phyloP scores from a whole-genome alignment of 2,113 vertebrate species.

The Sminthopsis crassicaudata region DNA sequence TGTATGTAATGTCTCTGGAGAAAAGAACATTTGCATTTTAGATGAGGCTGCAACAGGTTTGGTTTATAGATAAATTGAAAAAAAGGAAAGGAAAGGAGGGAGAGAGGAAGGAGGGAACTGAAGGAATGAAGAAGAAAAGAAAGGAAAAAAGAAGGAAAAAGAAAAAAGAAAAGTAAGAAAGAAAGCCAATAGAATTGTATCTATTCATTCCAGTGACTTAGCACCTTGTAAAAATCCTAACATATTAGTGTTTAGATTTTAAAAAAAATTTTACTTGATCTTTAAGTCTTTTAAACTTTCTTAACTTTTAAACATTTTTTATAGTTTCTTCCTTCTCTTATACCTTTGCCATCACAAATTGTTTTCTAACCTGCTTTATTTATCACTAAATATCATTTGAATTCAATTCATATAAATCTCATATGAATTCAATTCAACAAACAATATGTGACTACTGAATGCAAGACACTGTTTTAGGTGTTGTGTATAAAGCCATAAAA shows the following conservation, averaged over 20 bases:
- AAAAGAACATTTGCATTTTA: constrained; percentile 7
- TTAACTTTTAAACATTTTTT: neutral
- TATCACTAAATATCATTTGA: neutral
- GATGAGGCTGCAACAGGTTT: neutral
- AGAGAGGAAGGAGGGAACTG: no score
- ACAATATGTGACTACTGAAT: neutral
- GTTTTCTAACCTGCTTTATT: neutral
- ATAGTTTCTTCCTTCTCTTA: neutral
- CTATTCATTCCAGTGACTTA: no score
- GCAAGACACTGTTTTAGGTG: neutral
- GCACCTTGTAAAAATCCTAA: no score
- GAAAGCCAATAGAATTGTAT: no score
- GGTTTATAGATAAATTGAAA: neutral
- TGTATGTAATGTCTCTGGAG: neutral
- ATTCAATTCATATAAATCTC: neutral
- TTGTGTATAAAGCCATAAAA: neutral
- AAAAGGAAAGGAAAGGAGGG: neutral
- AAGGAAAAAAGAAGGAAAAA: no score
- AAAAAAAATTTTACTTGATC: no score
- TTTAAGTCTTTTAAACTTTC: neutral
- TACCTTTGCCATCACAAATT: neutral
- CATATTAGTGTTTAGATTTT: neutral
- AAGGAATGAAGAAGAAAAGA: no score
- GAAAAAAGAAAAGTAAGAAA: no score
- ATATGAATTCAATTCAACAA: neutral